These are phyloP conservation scores for Achroia grisella DNA, from an alignment of 1,140 invertebrate genomes.

Conservation along the genomic window DNA sequence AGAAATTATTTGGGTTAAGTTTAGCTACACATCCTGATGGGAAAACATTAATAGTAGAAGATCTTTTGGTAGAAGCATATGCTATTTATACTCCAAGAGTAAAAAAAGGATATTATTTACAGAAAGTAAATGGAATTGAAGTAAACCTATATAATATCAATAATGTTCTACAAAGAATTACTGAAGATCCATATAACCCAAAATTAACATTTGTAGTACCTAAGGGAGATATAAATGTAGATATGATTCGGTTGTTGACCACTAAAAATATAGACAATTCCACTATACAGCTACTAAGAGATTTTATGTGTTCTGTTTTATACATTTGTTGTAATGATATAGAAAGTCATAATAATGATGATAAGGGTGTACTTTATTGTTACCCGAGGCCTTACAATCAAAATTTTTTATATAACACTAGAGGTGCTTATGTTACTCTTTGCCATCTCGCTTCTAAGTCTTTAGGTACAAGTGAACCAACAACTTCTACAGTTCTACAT, in stretches of 20 bases:
- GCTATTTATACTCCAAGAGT: conserved; percentile 77
- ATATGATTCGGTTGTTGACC: conserved; percentile 55
- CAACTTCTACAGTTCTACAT: conserved; percentile 73
- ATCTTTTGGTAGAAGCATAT: conserved; percentile 79
- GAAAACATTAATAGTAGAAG: conserved; percentile 78
- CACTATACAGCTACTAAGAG: conserved; percentile 72
- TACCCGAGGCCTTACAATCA: conserved; percentile 78
- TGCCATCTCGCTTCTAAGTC: conserved; percentile 79
- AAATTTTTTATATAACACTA: conserved; percentile 75
- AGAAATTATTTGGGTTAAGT: conserved; percentile 79
- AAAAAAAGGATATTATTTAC: conserved; percentile 81
- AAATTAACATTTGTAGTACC: conserved; percentile 51
- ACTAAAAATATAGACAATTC: conserved; percentile 68
- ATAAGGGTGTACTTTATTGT: conserved; percentile 79
- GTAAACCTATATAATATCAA: conserved; percentile 73
- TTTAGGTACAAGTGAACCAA: conserved; percentile 72
- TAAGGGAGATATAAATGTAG: conserved; percentile 29
- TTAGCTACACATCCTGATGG: conserved; percentile 78
- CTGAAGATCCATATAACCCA: conserved; percentile 55
- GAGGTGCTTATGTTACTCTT: conserved; percentile 80
- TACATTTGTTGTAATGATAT: conserved; percentile 77
- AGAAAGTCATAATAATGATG: conserved; percentile 76
- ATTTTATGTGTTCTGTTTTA: conserved; percentile 75
- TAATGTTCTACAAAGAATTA: conserved; percentile 76
- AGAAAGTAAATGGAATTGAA: conserved; percentile 78